Evolutionary conservation across 2,113 vertebrate genomes (phyloP).

Genomic region (Lipophrys pholis): DNA sequence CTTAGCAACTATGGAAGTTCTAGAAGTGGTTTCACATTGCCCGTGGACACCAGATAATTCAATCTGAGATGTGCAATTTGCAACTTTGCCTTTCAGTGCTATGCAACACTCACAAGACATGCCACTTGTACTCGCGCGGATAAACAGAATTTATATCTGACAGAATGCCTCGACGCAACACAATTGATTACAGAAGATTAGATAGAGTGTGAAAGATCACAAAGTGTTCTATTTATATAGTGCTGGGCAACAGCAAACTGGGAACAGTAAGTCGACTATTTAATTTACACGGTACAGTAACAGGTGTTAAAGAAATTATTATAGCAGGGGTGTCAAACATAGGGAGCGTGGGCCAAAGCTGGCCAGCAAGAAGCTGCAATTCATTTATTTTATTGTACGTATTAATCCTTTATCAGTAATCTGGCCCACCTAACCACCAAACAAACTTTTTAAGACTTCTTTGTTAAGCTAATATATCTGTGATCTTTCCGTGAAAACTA

Average conservation of each 20-base stretch:
- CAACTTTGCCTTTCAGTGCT: conserved; percentile 44
- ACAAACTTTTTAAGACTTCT: no score
- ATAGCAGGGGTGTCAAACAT: background rate
- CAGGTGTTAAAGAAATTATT: no score
- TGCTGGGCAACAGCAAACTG: background rate
- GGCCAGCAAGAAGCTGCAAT: no score
- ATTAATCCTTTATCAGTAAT: no score
- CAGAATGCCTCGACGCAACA: background rate
- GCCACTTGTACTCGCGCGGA: background rate
- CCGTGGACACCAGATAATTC: conserved; percentile 44
- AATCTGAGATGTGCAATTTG: conserved; percentile 66
- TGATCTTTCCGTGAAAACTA: no score
- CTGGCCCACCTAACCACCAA: no score
- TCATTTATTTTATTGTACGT: no score
- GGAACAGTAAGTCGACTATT: background rate
- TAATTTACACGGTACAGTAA: no score
- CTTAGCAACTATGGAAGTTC: conserved; percentile 25
- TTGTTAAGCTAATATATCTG: no score
- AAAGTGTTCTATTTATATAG: conserved; percentile 19
- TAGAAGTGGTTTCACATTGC: conserved; percentile 40
- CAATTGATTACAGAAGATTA: conserved; percentile 28
- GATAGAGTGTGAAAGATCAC: conserved; percentile 34
- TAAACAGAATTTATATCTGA: conserved; percentile 16
- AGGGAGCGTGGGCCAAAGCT: no score
- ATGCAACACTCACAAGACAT: conserved; percentile 47